These are phyloP conservation scores for Trachymyrmex cornetzi DNA, from an alignment of 1,140 invertebrate genomes.

Conservation along the genomic window DNA sequence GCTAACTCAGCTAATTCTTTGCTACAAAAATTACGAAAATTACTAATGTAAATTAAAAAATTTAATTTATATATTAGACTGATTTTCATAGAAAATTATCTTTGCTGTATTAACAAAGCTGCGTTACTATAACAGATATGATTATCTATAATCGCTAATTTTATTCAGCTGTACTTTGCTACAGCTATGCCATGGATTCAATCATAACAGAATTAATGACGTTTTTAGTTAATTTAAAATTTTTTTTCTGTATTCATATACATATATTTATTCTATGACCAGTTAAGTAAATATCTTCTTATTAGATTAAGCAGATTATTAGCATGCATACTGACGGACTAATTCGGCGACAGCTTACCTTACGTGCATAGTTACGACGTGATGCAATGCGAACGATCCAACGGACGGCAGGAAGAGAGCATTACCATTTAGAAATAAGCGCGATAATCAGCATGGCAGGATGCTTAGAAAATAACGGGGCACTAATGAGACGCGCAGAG, in stretches of 20 bases:
- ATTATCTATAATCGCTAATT: no score
- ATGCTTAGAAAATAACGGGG: constrained; percentile 72
- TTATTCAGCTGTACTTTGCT: no score
- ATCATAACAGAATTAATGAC: no score
- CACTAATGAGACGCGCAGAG: constrained; percentile 72
- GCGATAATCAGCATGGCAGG: constrained; percentile 66
- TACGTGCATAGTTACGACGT: constrained; percentile 41
- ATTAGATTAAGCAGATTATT: constrained; percentile 42
- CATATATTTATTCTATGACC: not conserved
- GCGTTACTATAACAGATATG: no score
- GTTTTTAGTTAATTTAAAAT: no score
- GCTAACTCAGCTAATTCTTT: no score
- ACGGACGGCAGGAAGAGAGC: constrained; percentile 45
- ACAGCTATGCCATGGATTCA: no score
- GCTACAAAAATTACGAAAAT: no score
- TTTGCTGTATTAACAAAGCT: no score
- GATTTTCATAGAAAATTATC: no score
- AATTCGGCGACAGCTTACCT: constrained; percentile 53
- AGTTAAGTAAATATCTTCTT: constrained; percentile 37
- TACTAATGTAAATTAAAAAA: no score
- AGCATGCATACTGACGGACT: constrained; percentile 35
- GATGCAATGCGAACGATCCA: constrained; percentile 40
- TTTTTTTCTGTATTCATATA: not conserved
- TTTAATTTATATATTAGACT: no score
- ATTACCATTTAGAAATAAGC: constrained; percentile 66